phyloP scores from a whole-genome alignment of 53 echinoderm and acorn worm species.

The Crossaster papposus region DNA sequence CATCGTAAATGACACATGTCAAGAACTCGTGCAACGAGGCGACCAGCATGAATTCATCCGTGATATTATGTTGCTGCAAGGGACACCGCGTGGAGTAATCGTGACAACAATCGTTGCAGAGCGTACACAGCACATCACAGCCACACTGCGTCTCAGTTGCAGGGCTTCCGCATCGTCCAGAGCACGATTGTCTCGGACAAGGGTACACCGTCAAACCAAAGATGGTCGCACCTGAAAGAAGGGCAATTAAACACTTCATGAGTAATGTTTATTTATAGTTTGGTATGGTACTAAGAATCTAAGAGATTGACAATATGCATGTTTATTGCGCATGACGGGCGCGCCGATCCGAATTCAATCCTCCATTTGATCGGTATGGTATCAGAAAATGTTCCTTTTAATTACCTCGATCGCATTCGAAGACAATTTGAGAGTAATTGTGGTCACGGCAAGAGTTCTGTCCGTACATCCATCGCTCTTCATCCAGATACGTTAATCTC shows the following conservation, averaged over 20 bases:
- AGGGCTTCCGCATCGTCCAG: conserved; percentile 18
- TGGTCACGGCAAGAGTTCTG: background rate
- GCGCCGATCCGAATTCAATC: too few relatives aligned
- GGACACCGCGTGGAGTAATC: conserved; percentile 26
- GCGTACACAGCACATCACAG: conserved; percentile 32
- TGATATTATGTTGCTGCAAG: background rate
- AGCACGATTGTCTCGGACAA: conserved; percentile 12
- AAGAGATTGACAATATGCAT: too few relatives aligned
- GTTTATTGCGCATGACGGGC: too few relatives aligned
- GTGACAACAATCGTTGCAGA: conserved; percentile 46
- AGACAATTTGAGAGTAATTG: background rate
- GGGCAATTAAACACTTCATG: background rate
- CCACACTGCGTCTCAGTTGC: conserved; percentile 6
- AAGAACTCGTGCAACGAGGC: background rate
- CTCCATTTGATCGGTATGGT: background rate
- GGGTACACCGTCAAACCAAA: conserved; percentile 25
- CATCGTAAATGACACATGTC: background rate
- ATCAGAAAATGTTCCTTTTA: background rate
- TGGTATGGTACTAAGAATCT: too few relatives aligned
- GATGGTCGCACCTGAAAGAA: conserved; percentile 2
- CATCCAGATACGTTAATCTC: background rate
- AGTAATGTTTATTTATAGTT: too few relatives aligned
- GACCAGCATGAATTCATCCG: background rate
- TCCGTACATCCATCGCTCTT: background rate
- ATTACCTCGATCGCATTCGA: background rate